phyloP scores from a whole-genome alignment of 2,888 invertebrate genomes.

The Coremacera marginata region DNA sequence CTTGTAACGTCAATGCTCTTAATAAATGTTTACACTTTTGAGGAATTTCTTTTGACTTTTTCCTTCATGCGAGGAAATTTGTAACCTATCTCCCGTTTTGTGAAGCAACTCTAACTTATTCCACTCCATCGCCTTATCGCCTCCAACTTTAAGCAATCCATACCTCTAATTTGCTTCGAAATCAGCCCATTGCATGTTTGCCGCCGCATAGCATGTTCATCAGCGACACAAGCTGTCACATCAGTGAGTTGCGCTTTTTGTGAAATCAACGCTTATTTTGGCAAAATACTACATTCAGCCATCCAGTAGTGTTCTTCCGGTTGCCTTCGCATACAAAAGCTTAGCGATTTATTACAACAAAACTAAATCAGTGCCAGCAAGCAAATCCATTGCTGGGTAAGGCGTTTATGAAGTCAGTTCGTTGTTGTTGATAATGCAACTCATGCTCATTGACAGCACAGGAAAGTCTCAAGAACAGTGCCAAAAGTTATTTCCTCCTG shows the following conservation, averaged over 20 bases:
- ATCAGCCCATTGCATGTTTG: not conserved
- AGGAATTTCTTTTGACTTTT: no score
- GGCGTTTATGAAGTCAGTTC: constrained; percentile 7
- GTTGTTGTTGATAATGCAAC: not conserved
- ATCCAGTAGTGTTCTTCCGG: constrained; percentile 15
- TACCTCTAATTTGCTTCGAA: no score
- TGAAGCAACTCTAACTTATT: no score
- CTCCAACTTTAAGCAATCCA: no score
- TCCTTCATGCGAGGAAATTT: no score
- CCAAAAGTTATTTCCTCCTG: not conserved
- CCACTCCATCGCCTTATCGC: no score
- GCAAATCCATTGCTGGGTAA: not conserved
- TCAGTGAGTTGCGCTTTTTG: not conserved
- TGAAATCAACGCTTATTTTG: constrained; percentile 7
- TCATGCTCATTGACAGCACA: constrained; percentile 3
- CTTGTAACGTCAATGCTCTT: no score
- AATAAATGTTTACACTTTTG: no score
- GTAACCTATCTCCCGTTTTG: no score
- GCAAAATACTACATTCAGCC: not conserved
- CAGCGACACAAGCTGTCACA: not conserved
- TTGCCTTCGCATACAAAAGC: not conserved
- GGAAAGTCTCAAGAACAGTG: not conserved
- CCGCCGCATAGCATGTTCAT: not conserved
- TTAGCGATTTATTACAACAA: not conserved
- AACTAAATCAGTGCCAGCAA: not conserved